A percentile compares a stretch with the other conserved stretches of the same genome.
These are phyloP conservation scores for Dinoponera quadriceps DNA, from an alignment of 1,140 invertebrate species.

Conservation along the genomic window DNA sequence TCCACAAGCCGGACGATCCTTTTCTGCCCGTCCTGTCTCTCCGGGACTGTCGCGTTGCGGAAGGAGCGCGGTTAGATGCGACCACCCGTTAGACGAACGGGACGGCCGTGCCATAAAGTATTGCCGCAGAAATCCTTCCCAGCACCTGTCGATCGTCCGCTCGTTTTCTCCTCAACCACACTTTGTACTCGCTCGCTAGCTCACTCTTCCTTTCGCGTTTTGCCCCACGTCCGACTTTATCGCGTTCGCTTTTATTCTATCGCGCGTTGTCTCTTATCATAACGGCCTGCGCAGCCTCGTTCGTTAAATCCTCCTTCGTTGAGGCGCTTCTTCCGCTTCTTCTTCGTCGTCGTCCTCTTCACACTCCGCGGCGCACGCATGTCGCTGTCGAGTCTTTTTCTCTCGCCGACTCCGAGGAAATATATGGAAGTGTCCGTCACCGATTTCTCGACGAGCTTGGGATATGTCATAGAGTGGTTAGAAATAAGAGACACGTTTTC, in stretches of 20 bases:
- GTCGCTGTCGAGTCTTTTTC: background rate
- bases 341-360: background rate
- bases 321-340: background rate
- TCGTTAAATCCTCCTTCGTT: background rate
- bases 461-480: too few relatives aligned
- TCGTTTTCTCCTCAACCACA: constrained; percentile 47
- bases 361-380: background rate
- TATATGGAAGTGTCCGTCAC: too few relatives aligned
- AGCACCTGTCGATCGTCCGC: constrained; percentile 68
- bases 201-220: constrained; percentile 20
- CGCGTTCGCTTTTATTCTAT: constrained; percentile 21
- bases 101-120: constrained; percentile 58
- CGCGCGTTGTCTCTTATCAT: background rate
- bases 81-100: constrained; percentile 74
- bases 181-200: background rate
- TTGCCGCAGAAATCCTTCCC: constrained; percentile 50
- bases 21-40: background rate
- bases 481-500: too few relatives aligned
- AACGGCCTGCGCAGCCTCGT: constrained; percentile 24
- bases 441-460: too few relatives aligned
- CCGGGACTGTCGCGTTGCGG: background rate
- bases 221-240: background rate
- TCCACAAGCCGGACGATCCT: background rate
- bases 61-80: constrained; percentile 18
- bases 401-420: too few relatives aligned